Conservation (phyloP, 2,888 invertebrate genomes). For the Galerucella nymphaeae region DNA sequence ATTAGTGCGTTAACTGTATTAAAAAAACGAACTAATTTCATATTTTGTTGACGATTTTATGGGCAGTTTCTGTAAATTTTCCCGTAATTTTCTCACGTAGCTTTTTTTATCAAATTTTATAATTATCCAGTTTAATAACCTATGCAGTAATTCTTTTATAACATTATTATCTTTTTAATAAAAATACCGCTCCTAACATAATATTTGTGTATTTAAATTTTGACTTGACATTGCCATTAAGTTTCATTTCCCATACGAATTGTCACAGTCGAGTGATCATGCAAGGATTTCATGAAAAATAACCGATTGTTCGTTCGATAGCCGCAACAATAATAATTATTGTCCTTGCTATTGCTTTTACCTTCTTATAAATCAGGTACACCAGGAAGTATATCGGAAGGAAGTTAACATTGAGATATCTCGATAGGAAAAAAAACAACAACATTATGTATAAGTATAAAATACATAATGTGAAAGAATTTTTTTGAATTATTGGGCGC, state of each 20-base stretch:
- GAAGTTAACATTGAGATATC: slow-evolving; percentile 43
- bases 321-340: slow-evolving; percentile 1
- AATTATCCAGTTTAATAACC: too few relatives aligned
- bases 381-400: slow-evolving; percentile 41
- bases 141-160: too few relatives aligned
- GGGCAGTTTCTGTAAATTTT: too few relatives aligned
- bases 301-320: slow-evolving; percentile 20
- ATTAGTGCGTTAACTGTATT: too few relatives aligned
- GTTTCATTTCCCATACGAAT: slow-evolving; percentile 29
- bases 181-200: not conserved
- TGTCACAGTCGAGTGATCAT: slow-evolving; percentile 33
- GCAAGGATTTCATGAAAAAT: slow-evolving; percentile 37
- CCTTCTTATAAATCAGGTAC: slow-evolving; percentile 26
- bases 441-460: too few relatives aligned
- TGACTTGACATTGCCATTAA: slow-evolving; percentile 31
- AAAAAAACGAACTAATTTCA: too few relatives aligned
- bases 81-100: too few relatives aligned
- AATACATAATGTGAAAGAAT: not conserved
- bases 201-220: not conserved
- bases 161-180: too few relatives aligned
- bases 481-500: too few relatives aligned
- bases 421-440: slow-evolving; percentile 14
- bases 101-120: too few relatives aligned
- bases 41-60: too few relatives aligned
- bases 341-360: slow-evolving; percentile 27